Evolutionary conservation across 2,113 vertebrate species (phyloP), one percentile per base, ranked within the genome.

Genomic region (Riparia riparia): DNA sequence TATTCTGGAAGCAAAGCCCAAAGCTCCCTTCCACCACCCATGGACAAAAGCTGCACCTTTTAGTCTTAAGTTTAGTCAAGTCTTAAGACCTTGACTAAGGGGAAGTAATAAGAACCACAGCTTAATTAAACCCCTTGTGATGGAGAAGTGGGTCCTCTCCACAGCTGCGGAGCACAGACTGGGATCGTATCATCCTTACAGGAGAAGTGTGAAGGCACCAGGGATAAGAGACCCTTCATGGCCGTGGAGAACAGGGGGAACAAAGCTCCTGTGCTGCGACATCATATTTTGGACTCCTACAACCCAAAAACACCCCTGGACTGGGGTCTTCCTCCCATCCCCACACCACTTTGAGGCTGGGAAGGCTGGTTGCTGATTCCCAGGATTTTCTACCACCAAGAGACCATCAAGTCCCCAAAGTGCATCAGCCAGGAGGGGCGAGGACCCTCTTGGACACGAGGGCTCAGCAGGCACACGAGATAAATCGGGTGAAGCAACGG

Each of bases 11-110:
- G n/a, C n/a, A 65, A 72, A 87, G 64, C 24, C 24, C 12, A 0
- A 0, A 51, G n/a, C n/a, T 69, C 25, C 47, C 14, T 84, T 69
- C 60, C 12, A 14, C 24, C 5, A 15, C 66, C 47, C 0, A 0
- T 6, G 12, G 17, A 34, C 2, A 4, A 56, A 56, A 66, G 17
- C 22, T 17, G 39, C 17, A 61, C 8, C 18, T n/a, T 64, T 47
- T 39, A 73, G n/a, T 73, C 18, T 64, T 28, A 47, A 65, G 29
- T 56, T 84, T 47, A 56, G 18, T 47, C 50, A 12, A 64, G 9
- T 28, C 50, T 54, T 64, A 22, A 61, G n/a, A 61, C 12, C 41
- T 77, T 65, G 16, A 65, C 34, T 45, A 14, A 74, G 51, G 24
- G 29, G 65, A 53, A 85, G 20, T 9, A 17, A 0, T 8, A 66